These are phyloP conservation scores for Operophtera brumata DNA, from an alignment of 2,888 invertebrate species.

Conservation along the genomic window DNA sequence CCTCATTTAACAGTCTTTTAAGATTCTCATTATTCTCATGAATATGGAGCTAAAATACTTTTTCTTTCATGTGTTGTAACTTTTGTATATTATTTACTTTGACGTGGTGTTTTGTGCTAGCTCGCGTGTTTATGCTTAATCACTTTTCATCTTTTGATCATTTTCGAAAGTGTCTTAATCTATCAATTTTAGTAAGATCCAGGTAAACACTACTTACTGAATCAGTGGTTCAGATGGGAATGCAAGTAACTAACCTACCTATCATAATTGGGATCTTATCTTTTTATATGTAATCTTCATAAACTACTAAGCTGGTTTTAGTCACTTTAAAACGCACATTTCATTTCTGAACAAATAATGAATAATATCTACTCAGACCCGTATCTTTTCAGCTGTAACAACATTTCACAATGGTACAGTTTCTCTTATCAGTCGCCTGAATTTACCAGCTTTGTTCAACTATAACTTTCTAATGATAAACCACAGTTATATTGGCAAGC, in stretches of 20 bases:
- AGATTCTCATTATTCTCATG: slow-evolving; percentile 13
- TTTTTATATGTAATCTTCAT: neutral
- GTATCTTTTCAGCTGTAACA: slow-evolving; percentile 7
- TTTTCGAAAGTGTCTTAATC: slow-evolving; percentile 11
- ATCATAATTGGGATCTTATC: neutral
- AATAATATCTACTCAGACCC: neutral
- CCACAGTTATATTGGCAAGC: slow-evolving; percentile 8
- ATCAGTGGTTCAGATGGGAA: neutral
- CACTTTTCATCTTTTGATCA: slow-evolving; percentile 25
- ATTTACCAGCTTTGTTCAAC: slow-evolving; percentile 30
- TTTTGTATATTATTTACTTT: slow-evolving; percentile 5
- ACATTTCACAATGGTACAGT: slow-evolving; percentile 46
- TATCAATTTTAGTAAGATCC: slow-evolving; percentile 3
- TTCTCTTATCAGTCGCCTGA: slow-evolving; percentile 49
- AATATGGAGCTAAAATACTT: slow-evolving; percentile 15
- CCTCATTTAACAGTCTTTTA: slow-evolving; percentile 5
- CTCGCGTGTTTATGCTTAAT: slow-evolving; percentile 24
- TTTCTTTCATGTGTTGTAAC: slow-evolving; percentile 15
- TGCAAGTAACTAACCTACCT: slow-evolving; percentile 1
- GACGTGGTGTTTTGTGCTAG: neutral
- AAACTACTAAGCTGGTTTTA: neutral
- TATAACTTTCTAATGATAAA: slow-evolving; percentile 37
- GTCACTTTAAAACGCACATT: neutral
- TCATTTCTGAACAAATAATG: neutral
- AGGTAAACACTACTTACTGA: neutral